Evolutionary conservation across 2,888 invertebrate species (phyloP).

Genomic region (Ochropleura leucogaster): DNA sequence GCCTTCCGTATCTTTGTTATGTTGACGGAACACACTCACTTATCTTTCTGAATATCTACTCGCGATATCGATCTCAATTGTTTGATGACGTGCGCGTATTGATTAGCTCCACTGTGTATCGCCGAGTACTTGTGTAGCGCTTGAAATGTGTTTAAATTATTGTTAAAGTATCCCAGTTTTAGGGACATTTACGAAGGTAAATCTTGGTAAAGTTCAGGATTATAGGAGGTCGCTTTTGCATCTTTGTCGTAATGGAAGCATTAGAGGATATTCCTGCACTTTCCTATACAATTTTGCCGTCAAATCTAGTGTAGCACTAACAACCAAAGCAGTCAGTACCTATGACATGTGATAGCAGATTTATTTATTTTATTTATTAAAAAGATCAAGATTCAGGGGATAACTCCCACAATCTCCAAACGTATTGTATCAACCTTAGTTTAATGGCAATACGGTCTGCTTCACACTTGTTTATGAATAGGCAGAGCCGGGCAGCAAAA

Average conservation of each 20-base stretch:
- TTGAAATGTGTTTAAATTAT: conserved; percentile 1
- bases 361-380: background rate
- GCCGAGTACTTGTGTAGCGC: background rate
- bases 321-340: conserved; percentile 2
- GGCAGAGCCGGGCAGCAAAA: background rate
- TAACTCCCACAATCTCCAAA: background rate
- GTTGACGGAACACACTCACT: background rate
- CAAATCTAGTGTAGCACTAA: background rate
- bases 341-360: background rate
- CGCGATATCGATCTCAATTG: conserved; percentile 43
- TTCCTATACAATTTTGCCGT: background rate
- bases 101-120: conserved; percentile 17
- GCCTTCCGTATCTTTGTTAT: conserved; percentile 8
- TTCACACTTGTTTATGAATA: background rate
- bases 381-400: background rate
- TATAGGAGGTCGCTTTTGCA: background rate
- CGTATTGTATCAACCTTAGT: background rate
- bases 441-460: background rate
- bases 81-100: conserved; percentile 27
- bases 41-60: conserved; percentile 40
- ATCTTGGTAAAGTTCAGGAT: background rate
- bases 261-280: background rate
- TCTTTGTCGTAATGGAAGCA: background rate
- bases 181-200: background rate
- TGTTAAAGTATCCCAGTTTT: background rate